Base-by-base conservation (phyloP, 37 sponge, comb jelly and placozoan species). In the Spongilla lacustris region DNA sequence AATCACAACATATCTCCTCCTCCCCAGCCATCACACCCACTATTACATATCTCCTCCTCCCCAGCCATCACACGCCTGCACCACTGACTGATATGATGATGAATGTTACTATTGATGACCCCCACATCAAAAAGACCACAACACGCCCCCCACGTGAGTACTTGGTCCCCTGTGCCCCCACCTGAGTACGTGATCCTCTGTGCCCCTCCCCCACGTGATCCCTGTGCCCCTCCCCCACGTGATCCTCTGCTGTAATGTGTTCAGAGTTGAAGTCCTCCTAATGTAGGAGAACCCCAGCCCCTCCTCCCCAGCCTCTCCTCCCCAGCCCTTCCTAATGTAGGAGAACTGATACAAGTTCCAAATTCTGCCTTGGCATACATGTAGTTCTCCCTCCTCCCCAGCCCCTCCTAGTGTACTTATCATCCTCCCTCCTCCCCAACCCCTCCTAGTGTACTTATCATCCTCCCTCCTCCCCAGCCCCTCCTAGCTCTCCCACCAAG, bases 11-110 rank as follows among this genome's bases (percentile, higher is more conserved):
- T 41, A 9, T 41, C 41, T 6, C 6, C 41, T 41, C 41, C 41
- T 41, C 3, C 41, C 41, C 41, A 69, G 9, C 28, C 71, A 69
- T 69, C 8, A 28, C 25, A 28, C n/a, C n/a, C n/a, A n/a, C n/a
- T n/a, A n/a, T n/a, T n/a, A n/a, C n/a, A n/a, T n/a, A 21, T 69
- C 28, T 10, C 8, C 5, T 28, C 28, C 27, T 25, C 28, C 28
- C 8, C 28, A 2, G 4, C 49, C 36, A 14, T 48, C 50, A 50
- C 36, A 48, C 72, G 23, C 22, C 72, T 28, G 19, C 89, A 21
- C 93, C 93, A 24, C 93, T 89, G 35, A 88, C 93, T 83, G 83
- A 85, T 19, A 82, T 81, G 76, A 78, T 93, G 79, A 71, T 67
- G 36, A 69, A 89, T 77, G 76, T 93, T 6, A 24, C 29, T 35